phyloP scores from a whole-genome alignment of 2,113 vertebrate species.

The Patagioenas fasciata region DNA sequence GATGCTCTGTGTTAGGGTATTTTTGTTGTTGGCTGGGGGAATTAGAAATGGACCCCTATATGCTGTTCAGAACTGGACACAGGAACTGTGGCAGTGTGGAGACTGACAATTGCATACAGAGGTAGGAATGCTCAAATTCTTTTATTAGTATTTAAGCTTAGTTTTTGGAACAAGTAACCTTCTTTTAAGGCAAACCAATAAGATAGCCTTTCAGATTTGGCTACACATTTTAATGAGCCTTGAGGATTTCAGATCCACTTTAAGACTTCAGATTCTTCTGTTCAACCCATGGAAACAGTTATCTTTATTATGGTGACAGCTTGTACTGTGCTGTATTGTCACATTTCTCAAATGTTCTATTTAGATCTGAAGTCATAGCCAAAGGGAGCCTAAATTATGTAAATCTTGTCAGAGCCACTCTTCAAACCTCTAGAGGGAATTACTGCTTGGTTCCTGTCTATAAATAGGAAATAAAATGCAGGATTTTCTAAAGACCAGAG shows the following conservation, averaged over 20 bases:
- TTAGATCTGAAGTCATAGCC: neutral
- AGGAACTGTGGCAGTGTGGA: neutral
- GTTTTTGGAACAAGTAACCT: neutral
- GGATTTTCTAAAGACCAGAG: neutral
- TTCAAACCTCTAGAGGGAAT: neutral
- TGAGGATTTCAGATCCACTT: neutral
- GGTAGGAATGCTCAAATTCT: neutral
- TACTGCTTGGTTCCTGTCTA: neutral
- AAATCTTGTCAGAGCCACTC: neutral
- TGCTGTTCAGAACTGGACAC: neutral
- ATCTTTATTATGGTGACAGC: neutral
- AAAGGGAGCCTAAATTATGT: neutral
- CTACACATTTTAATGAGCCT: neutral
- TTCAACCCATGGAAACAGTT: neutral
- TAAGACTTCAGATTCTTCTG: neutral
- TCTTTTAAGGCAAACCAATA: neutral
- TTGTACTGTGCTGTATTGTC: neutral
- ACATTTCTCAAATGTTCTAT: neutral
- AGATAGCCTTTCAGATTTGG: neutral
- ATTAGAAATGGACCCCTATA: neutral
- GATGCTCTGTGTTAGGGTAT: neutral
- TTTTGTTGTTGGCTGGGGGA: neutral
- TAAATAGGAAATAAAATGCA: neutral
- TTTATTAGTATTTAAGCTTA: neutral
- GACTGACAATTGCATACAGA: neutral